phyloP scores from a whole-genome alignment of 2,113 vertebrate genomes.

The Gavialis gangeticus region DNA sequence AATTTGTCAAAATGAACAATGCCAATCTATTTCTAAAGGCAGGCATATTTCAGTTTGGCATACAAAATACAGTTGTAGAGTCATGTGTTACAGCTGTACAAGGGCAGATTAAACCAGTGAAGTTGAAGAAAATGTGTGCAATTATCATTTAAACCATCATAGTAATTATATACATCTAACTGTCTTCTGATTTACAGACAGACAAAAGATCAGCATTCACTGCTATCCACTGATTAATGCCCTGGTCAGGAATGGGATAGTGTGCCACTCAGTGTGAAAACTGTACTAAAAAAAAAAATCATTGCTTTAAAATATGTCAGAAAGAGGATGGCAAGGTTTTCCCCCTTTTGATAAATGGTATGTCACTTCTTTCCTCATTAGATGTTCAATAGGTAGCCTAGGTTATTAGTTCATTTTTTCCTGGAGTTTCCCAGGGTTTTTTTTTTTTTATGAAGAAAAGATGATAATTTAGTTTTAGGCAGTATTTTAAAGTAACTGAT shows the following conservation, averaged over 20 bases:
- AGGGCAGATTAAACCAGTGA: conserved; percentile 28
- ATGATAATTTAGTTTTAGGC: neutral
- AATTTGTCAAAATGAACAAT: neutral
- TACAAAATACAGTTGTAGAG: conserved; percentile 32
- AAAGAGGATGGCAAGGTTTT: neutral
- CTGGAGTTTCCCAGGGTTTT: neutral
- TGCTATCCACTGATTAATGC: neutral
- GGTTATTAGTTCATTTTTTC: neutral
- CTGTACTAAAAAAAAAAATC: neutral
- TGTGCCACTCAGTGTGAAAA: neutral
- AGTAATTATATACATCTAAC: conserved; percentile 31
- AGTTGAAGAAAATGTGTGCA: conserved; percentile 13
- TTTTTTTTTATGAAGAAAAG: neutral
- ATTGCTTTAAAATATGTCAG: neutral
- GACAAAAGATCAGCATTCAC: conserved; percentile 17
- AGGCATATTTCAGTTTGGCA: conserved; percentile 2
- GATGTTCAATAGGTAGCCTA: neutral
- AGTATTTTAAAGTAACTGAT: neutral
- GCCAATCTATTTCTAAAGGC: neutral
- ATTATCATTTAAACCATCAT: conserved; percentile 21
- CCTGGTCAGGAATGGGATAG: neutral
- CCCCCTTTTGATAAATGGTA: neutral
- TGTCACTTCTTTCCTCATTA: neutral
- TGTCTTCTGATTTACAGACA: conserved; percentile 36
- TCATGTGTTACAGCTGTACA: neutral